Base-by-base conservation (phyloP, 2,797 vertebrate genomes). In the Leptodactylus fallax region DNA sequence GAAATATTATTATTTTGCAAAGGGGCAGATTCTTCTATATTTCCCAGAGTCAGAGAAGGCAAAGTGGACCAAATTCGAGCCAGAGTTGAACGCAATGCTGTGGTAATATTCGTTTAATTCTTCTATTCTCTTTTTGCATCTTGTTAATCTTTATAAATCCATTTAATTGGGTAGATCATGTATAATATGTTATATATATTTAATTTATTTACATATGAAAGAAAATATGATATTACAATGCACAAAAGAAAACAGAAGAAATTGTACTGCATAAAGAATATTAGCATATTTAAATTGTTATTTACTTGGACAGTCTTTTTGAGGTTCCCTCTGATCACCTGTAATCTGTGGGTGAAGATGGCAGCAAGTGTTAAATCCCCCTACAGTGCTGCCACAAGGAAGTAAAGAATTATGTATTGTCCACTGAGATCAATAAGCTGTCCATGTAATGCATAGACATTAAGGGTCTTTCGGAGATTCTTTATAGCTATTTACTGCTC, bases 11-110 rank as follows among this genome's bases (percentile, higher is more conserved):
- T 99, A 76, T 99, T 99, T 92, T 99, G 98, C 92, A 99, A 99
- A 94, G 98, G 98, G 84, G 98, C 98, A 13, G 98, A 99, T 93
- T 99, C 98, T 23, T 96, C 98, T 79, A 97, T 99, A 94, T 99
- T 99, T 91, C 98, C 98, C 85, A 93, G 96, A 87, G 97, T 99
- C 13, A 91, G 96, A 90, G 96, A 98, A 89, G 98, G 98, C 90
- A 99, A 98, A 94, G 96, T 99, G 91, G 97, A 98, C 0, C 96
- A 98, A 93, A 92, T 99, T 90, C 95, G 87, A 90, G 93, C 97
- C 74, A 93, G 98, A 87, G 98, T 99, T 90, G 97, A 99, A 90
- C 97, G 95, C 91, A 99, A 99, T 0, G 98, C 98, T 4, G 97
- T 99, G 97, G 98, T 99, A 94, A 98, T 97, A 36, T 4, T 49